A percentile compares a stretch with the other conserved stretches of the same genome.
Evolutionary conservation across 2,888 invertebrate genomes (phyloP).

Genomic region (Chrysolina oricalcia): DNA sequence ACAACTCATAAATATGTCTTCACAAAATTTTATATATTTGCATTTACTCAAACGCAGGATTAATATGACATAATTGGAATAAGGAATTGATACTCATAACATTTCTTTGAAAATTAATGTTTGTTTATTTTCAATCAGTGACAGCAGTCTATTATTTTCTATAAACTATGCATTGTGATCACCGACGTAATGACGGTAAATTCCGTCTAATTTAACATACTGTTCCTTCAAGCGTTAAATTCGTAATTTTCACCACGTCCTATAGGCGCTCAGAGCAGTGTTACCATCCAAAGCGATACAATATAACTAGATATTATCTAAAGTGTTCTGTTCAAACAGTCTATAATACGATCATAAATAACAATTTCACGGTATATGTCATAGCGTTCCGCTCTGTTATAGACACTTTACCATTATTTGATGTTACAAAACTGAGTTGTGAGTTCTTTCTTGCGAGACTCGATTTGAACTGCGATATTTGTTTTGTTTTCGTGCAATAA

Average conservation of each 20-base stretch:
- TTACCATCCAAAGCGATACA: constrained; percentile 36
- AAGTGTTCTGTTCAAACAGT: constrained; percentile 47
- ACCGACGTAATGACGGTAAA: neutral
- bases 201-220: constrained; percentile 28
- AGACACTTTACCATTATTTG: constrained; percentile 51
- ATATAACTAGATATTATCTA: constrained; percentile 50
- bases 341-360: constrained; percentile 54
- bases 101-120: too few species aligned
- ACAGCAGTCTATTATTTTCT: neutral
- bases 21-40: too few species aligned
- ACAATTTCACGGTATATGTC: constrained; percentile 57
- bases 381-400: constrained; percentile 47
- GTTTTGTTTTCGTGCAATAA: neutral
- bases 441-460: constrained; percentile 9
- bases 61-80: too few species aligned
- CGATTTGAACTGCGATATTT: neutral
- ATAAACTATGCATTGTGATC: neutral
- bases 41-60: too few species aligned
- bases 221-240: constrained; percentile 25
- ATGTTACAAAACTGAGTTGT: constrained; percentile 43
- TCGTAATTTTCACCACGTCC: constrained; percentile 20
- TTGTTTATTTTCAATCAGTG: too few species aligned
- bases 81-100: too few species aligned
- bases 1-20: too few species aligned
- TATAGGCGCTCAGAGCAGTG: constrained; percentile 39